Evolutionary conservation across 2,888 invertebrate species (phyloP), one percentile per base, ranked within the genome.

Genomic region (Geophilus truncorum): DNA sequence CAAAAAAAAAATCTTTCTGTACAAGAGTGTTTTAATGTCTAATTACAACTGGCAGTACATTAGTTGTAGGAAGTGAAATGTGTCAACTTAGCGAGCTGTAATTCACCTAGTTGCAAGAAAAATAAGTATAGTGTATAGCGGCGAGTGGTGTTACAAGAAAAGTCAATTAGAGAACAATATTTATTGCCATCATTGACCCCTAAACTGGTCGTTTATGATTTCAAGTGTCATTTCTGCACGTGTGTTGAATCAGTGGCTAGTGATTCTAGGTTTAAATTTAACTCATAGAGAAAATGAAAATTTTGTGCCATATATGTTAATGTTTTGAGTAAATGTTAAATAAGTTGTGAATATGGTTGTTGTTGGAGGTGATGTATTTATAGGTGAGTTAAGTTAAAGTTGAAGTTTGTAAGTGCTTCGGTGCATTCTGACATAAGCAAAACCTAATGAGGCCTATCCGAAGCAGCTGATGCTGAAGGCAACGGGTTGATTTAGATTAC

Each of bases 391-490:
- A n/a, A n/a, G n/a, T n/a, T n/a, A 21, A 51, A 51, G 51, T 51
- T 21, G 18, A n/a, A 51, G n/a, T 51, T 18, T 18, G 7, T n/a
- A 51, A n/a, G 18, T 18, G 51, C 51, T 51, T 18, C 18, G 10
- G 70, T 25, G 25, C n/a, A 70, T 70, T 70, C 28, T 70, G 12
- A 28, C 28, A 6, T 70, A 70, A 70, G 15, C 70, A 10, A 25
- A n/a, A 70, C 28, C 70, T 70, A 70, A 70, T 70, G 70, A 70
- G 28, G 70, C 70, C 70, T 70, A 70, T 70, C 70, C 25, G 23
- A 70, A 70, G 12, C 70, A 70, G 70, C 70, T 70, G 70, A 70
- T 70, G 70, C 70, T 70, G 23, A 28, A 70, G 70, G 70, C 70
- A 28, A 45, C 28, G 7, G 12, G 23, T 70, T 25, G 28, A 28